phyloP scores from a whole-genome alignment of 2,113 vertebrate genomes.

The Nothobranchius furzeri region DNA sequence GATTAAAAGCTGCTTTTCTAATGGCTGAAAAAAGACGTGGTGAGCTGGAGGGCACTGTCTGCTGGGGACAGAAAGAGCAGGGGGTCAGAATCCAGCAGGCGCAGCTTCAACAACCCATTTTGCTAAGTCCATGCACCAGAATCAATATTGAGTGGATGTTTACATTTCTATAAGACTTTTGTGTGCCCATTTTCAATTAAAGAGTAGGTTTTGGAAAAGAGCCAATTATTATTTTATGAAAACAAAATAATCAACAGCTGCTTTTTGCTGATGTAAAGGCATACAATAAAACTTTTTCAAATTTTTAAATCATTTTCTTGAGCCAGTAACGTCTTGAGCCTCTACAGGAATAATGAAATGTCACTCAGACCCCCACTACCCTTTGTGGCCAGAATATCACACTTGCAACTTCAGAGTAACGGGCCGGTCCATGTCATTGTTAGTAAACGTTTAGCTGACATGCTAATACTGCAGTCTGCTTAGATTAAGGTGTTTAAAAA shows the following conservation, averaged over 20 bases:
- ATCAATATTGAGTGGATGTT: background rate
- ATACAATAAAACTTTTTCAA: no score
- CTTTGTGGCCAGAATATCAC: no score
- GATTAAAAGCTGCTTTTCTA: constrained; percentile 2
- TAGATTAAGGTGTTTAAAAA: no score
- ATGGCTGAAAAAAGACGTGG: background rate
- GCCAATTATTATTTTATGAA: background rate
- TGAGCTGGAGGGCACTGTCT: no score
- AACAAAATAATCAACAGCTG: background rate
- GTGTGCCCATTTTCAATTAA: background rate
- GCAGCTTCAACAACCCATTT: background rate
- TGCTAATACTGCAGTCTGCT: no score
- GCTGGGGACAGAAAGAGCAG: background rate
- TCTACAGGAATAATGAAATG: no score
- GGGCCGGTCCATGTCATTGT: no score
- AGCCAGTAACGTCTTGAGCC: no score
- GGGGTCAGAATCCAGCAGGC: background rate
- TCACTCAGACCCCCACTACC: no score
- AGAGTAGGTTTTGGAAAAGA: background rate
- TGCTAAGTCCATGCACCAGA: background rate
- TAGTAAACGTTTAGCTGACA: no score
- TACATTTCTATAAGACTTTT: background rate
- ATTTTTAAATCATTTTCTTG: no score
- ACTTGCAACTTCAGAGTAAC: no score
- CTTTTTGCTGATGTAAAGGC: background rate